Conservation (phyloP, 2,888 invertebrate genomes). For the Heteropelma amictum region DNA sequence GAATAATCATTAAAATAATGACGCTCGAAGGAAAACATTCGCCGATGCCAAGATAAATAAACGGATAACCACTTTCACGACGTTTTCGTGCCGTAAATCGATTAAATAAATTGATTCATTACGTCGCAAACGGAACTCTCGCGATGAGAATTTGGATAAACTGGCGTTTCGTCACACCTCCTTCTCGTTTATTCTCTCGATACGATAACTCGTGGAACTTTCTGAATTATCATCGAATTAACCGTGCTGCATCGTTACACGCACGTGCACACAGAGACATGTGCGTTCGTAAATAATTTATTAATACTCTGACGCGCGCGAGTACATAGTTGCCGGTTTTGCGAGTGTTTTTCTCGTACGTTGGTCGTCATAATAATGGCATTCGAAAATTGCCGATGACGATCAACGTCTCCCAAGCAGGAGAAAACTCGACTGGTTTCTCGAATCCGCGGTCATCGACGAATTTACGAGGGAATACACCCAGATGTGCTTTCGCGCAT, state of each 20-base stretch:
- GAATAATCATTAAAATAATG: not conserved
- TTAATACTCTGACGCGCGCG: constrained; percentile 7
- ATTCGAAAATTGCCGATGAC: constrained; percentile 32
- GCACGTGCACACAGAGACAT: too few species aligned
- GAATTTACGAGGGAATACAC: constrained; percentile 44
- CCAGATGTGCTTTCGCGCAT: constrained; percentile 42
- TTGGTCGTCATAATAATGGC: constrained; percentile 53
- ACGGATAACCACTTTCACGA: constrained; percentile 43
- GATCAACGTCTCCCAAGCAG: constrained; percentile 20
- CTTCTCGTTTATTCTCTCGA: not conserved
- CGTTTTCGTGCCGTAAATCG: constrained; percentile 35
- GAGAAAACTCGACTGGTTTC: constrained; percentile 50
- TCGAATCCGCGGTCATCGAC: constrained; percentile 26
- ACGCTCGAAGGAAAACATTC: not conserved
- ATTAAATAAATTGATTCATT: constrained; percentile 56
- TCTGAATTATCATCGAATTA: constrained; percentile 49
- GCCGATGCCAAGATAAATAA: constrained; percentile 14
- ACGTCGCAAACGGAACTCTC: constrained; percentile 6
- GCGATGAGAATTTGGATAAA: constrained; percentile 16
- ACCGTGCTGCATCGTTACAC: not conserved
- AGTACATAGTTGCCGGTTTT: constrained; percentile 29
- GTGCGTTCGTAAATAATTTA: not conserved
- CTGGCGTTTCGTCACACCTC: constrained; percentile 47
- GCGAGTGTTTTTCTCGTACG: constrained; percentile 31
- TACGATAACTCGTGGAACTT: constrained; percentile 20